Base-by-base conservation (phyloP, 2,797 vertebrate genomes). In the Sus cebifrons region DNA sequence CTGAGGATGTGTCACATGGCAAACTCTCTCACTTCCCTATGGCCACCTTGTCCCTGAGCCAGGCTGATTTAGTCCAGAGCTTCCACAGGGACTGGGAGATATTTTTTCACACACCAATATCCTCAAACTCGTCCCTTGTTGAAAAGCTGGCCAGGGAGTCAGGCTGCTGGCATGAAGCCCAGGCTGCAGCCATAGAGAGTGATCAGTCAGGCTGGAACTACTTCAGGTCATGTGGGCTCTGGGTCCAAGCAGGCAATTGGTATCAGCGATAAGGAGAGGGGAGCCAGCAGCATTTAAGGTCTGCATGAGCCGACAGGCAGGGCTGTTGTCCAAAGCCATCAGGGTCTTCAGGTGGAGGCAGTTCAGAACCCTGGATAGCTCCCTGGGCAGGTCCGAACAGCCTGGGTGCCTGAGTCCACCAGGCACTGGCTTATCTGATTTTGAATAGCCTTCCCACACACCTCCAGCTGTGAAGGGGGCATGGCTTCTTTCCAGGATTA, bases 281-380 rank as follows among this genome's bases (percentile, higher is more conserved):
- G 83, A 94, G 13, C 70, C 86, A 82, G 92, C 7, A 4, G 32
- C 74, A 74, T 91, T 94, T 96, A 91, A 94, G 82, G 71, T 77
- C n/a, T 17, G 58, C 79, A 58, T 94, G 96, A 91, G 58, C 83
- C 18, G 5, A 60, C 54, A 83, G 29, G 75, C 21, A 13, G 49
- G 52, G 49, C 79, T 86, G 23, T 86, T 73, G 81, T 90, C 82
- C 79, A 89, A 67, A 68, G 36, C 64, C 60, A 58, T 65, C 71
- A 44, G 73, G 60, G 25, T 91, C 74, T 93, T 96, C 49, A 67
- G 44, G 56, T 13, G 25, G 52, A 94, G 27, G 27, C 5, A 2
- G 6, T 97, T 98, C 97, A 98, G 97, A 7, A 97, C 97, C 89
- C 65, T 97, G 97, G 97, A 98, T 44, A 98, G 96, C 91, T 97